These are phyloP conservation scores for Phalanger gymnotis DNA, from an alignment of 2,797 vertebrate species.

Conservation along the genomic window DNA sequence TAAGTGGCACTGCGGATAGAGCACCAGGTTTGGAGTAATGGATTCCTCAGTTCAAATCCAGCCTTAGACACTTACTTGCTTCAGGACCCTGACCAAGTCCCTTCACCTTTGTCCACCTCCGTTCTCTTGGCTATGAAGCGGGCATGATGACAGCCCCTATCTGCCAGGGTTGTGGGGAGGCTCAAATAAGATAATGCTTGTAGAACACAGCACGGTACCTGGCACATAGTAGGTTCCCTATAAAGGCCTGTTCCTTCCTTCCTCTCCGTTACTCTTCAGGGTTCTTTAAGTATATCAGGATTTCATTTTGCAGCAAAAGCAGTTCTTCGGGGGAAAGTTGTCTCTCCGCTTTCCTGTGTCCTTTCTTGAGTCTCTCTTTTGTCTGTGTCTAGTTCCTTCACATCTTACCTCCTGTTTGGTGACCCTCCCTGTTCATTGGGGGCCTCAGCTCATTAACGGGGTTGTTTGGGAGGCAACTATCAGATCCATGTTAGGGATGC, in stretches of 20 bases:
- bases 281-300: background rate
- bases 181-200: background rate
- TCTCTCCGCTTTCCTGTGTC: background rate
- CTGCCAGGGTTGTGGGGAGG: background rate
- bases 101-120: background rate
- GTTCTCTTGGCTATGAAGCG: background rate
- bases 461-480: background rate
- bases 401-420: background rate
- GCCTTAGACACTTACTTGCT: background rate
- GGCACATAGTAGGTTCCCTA: background rate
- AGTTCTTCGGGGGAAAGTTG: background rate
- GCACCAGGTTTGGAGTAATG: background rate
- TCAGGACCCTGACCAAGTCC: background rate
- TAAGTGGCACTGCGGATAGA: background rate
- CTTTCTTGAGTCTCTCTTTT: background rate
- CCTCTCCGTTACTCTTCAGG: background rate
- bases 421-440: background rate
- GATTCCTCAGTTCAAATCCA: too few relatives aligned
- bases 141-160: rapidly evolving
- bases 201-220: background rate
- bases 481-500: background rate
- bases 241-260: background rate
- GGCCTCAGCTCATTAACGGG: background rate
- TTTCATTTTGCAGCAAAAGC: background rate
- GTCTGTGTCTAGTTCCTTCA: background rate